phyloP scores from a whole-genome alignment of 2,113 vertebrate genomes.

The Thamnaconus septentrionalis region DNA sequence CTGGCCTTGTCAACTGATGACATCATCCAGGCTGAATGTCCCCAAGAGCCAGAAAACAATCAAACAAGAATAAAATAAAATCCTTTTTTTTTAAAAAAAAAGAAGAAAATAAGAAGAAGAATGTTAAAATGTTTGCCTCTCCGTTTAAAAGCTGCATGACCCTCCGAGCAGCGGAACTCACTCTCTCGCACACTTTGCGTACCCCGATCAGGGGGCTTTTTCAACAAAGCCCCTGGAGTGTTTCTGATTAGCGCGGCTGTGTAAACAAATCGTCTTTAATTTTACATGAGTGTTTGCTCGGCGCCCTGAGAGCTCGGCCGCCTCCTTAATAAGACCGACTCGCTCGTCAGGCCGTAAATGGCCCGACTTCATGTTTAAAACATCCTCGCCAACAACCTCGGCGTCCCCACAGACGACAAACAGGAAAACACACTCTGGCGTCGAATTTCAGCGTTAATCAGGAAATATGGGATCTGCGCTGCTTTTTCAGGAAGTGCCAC shows the following conservation, averaged over 20 bases:
- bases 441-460: too few species aligned
- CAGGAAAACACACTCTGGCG: too few species aligned
- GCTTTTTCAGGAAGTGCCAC: too few species aligned
- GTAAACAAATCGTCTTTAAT: conserved; percentile 75
- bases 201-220: conserved; percentile 2
- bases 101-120: too few species aligned
- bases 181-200: too few species aligned
- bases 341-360: conserved; percentile 74
- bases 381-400: conserved; percentile 41
- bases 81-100: too few species aligned
- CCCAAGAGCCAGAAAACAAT: conserved; percentile 61
- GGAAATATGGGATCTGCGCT: too few species aligned
- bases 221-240: conserved; percentile 59
- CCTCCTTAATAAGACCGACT: conserved; percentile 74
- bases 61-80: conserved; percentile 31
- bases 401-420: too few species aligned
- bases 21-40: conserved; percentile 82
- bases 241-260: conserved; percentile 49
- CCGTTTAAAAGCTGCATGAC: conserved; percentile 15
- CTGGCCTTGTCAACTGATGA: conserved; percentile 84
- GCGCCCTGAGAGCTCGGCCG: conserved; percentile 68
- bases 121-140: background rate
- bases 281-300: conserved; percentile 76
- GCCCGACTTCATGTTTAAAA: conserved; percentile 73
- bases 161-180: too few species aligned